Conservation (phyloP, 2,113 vertebrate genomes). For the Neodontobutis hainanensis region DNA sequence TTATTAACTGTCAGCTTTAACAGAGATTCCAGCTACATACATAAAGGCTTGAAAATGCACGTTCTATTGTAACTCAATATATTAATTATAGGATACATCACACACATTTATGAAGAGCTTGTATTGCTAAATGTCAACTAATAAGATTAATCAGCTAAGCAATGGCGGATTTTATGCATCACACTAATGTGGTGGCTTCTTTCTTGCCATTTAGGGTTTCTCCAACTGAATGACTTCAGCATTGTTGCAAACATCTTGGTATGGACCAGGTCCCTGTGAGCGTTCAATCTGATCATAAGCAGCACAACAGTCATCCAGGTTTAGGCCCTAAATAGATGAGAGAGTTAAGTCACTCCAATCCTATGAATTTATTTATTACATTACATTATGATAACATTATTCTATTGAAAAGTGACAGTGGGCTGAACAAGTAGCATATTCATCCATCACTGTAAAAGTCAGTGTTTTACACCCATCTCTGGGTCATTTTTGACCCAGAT, state of each 20-base stretch:
- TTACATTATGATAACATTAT: background rate
- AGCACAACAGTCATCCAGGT: constrained; percentile 72
- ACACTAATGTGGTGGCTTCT: background rate
- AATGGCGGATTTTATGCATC: background rate
- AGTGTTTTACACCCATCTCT: background rate
- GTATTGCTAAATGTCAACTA: background rate
- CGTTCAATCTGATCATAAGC: constrained; percentile 77
- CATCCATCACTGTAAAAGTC: background rate
- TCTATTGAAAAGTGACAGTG: too few species aligned
- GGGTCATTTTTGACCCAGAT: constrained; percentile 1
- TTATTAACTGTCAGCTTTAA: background rate
- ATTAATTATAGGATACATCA: too few species aligned
- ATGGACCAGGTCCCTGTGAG: constrained; percentile 50
- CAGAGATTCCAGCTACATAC: too few species aligned
- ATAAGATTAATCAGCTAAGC: too few species aligned
- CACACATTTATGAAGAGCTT: background rate
- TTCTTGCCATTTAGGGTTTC: constrained; percentile 66
- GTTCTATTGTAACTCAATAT: too few species aligned
- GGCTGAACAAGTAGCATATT: too few species aligned
- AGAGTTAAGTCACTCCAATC: background rate
- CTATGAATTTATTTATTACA: too few species aligned
- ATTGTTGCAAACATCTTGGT: constrained; percentile 74
- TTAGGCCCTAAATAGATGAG: constrained; percentile 70
- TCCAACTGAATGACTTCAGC: constrained; percentile 74
- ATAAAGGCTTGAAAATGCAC: too few species aligned